Percentiles rank a stretch among this genome's conserved stretches.
Evolutionary conservation across 2,888 invertebrate species (phyloP).

Genomic region (Mongoloraphidia duomilia): DNA sequence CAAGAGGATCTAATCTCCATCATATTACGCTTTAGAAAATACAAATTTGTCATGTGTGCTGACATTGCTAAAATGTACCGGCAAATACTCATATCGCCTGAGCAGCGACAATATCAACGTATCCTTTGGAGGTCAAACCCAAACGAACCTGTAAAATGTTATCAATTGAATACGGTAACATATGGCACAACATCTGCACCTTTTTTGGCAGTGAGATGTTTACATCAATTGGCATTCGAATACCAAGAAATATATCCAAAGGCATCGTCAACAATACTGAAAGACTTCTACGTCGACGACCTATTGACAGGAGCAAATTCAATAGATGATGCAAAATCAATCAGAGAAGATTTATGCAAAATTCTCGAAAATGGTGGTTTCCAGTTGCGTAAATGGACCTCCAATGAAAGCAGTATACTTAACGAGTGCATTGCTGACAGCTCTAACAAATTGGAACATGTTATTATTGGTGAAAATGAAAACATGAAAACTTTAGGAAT

Average conservation of each 20-base stretch:
- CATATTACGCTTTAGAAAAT: slow-evolving; percentile 14
- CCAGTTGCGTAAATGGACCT: neutral
- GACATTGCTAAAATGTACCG: too few relatives aligned
- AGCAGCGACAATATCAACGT: too few relatives aligned
- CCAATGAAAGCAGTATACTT: too few relatives aligned
- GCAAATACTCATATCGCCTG: too few relatives aligned
- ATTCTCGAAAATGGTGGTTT: neutral
- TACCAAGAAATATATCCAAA: neutral
- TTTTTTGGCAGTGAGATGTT: slow-evolving; percentile 10
- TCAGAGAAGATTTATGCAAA: neutral
- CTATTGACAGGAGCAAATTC: neutral
- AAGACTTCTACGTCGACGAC: neutral
- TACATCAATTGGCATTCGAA: neutral
- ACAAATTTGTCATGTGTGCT: slow-evolving; percentile 9
- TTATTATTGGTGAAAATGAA: too few relatives aligned
- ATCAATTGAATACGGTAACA: slow-evolving; percentile 9
- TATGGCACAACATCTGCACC: slow-evolving; percentile 11
- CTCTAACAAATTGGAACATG: too few relatives aligned
- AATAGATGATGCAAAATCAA: neutral
- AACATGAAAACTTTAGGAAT: too few relatives aligned
- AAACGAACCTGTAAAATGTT: neutral
- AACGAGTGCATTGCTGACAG: too few relatives aligned
- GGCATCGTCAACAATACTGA: neutral
- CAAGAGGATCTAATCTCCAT: slow-evolving; percentile 15
- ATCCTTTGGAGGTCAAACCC: too few relatives aligned